Evolutionary conservation across 2,888 invertebrate species (phyloP), one percentile per base, ranked within the genome.

Genomic region (Philopedon plagiatum): DNA sequence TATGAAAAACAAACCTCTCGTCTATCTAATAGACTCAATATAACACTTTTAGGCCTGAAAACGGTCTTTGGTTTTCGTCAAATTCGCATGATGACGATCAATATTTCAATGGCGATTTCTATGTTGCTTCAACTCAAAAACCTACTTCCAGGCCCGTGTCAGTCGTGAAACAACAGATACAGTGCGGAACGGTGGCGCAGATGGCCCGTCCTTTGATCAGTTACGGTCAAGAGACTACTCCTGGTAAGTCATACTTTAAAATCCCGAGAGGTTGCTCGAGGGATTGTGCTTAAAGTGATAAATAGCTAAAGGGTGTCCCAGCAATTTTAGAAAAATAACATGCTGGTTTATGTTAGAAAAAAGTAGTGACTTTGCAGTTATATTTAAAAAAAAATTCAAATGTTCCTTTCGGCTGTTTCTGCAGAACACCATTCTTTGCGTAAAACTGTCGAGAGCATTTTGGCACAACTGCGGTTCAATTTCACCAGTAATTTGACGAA

Each of bases 171-270:
- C 44, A 34, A 5, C 26, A 54, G 0, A 29, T 54, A 23, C 57
- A 61, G 19, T 84, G 81, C 78, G 90, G 90, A 0, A 86, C 84
- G 21, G 87, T 89, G 8, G 82, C 86, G 2, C 79, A 86, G 0
- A 86, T 86, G 77, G 82, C 89, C 0, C 86, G 86, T 62, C 89
- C 90, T 0, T 82, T 91, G 66, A 89, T 91, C 61, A 88, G 90
- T 7, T 86, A 89, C 69, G 91, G 91, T 0, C 87, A 87, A 18
- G 86, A 87, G 0, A 90, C 91, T 0, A 81, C 86, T 46, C 89
- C 89, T 76, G 91, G 91, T 19, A 88, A 89, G 76, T 62, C 4
- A 4, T 8, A 37, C 5, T n/a, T n/a, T n/a, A n/a, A n/a, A n/a
- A n/a, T n/a, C n/a, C n/a, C n/a, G n/a, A 11, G n/a, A 11, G n/a